Conservation (phyloP, 2,797 vertebrate genomes). For the Takifugu ocellatus region DNA sequence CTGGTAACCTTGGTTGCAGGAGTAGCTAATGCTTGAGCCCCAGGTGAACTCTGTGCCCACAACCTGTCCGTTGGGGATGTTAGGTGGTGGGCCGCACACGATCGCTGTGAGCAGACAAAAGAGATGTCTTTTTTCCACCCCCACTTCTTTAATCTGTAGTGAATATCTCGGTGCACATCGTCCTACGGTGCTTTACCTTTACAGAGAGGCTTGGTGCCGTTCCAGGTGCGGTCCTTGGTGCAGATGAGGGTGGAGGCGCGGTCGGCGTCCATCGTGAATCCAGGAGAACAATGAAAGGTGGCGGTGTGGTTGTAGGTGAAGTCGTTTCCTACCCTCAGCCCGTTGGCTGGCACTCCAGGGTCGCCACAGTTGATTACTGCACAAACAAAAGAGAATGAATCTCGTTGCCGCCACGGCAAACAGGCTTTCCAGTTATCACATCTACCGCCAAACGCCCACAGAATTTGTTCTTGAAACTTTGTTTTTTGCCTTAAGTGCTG, state of each 20-base stretch:
- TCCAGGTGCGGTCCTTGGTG: constrained; percentile 96
- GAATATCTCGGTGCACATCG: background rate
- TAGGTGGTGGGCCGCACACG: constrained; percentile 82
- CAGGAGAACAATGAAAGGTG: constrained; percentile 88
- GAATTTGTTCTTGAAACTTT: no score
- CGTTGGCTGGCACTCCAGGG: constrained; percentile 91
- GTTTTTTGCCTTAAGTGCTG: no score
- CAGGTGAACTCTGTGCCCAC: constrained; percentile 91
- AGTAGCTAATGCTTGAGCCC: constrained; percentile 92
- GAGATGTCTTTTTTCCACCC: background rate
- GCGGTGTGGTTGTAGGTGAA: constrained; percentile 86
- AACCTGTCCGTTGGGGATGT: constrained; percentile 89
- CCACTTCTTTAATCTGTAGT: background rate
- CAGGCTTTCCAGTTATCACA: background rate
- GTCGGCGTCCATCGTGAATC: constrained; percentile 91
- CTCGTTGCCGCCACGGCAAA: background rate
- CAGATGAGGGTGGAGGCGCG: constrained; percentile 85
- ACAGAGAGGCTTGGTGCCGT: constrained; percentile 89
- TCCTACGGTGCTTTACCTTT: constrained; percentile 76
- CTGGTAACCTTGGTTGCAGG: constrained; percentile 95
- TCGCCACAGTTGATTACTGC: constrained; percentile 96
- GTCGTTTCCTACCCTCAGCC: constrained; percentile 86
- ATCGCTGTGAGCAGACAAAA: constrained; percentile 76
- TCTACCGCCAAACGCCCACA: background rate
- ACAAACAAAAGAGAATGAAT: background rate